phyloP scores from a whole-genome alignment of 2,888 invertebrate species.

The Pammene aurita region DNA sequence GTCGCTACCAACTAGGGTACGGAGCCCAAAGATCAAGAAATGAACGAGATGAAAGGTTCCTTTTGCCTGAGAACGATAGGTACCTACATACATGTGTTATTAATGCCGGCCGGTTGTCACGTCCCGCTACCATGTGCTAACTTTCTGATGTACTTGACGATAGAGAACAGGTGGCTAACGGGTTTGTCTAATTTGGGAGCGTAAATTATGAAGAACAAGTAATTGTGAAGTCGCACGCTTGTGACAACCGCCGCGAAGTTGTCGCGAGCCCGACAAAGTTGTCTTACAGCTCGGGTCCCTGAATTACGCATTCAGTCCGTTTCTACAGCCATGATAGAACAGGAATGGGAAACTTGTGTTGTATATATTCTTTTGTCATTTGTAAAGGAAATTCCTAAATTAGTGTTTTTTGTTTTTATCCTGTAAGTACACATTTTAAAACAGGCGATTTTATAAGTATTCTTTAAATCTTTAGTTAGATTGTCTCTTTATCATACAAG shows the following conservation, averaged over 20 bases:
- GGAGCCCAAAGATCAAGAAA: too few species aligned
- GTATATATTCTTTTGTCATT: not conserved
- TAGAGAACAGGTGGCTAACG: slow-evolving; percentile 55
- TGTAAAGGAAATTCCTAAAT: not conserved
- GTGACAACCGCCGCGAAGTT: slow-evolving; percentile 35
- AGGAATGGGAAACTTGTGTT: slow-evolving; percentile 5
- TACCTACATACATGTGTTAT: slow-evolving; percentile 49
- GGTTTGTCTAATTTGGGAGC: slow-evolving; percentile 44
- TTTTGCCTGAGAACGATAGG: too few species aligned
- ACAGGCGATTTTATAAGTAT: too few species aligned
- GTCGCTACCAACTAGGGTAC: too few species aligned
- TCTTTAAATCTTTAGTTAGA: too few species aligned
- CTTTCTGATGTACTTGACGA: slow-evolving; percentile 65
- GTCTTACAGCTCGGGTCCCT: slow-evolving; percentile 32
- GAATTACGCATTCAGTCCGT: slow-evolving; percentile 35
- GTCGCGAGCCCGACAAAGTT: slow-evolving; percentile 26
- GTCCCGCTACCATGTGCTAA: slow-evolving; percentile 55
- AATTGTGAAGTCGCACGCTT: slow-evolving; percentile 27
- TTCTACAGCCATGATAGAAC: slow-evolving; percentile 19
- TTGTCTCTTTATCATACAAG: too few species aligned
- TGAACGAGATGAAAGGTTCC: too few species aligned
- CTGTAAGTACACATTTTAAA: too few species aligned
- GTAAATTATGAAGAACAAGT: slow-evolving; percentile 45
- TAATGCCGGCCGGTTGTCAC: slow-evolving; percentile 52
- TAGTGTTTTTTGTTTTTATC: too few species aligned